A percentile compares a stretch with the other conserved stretches of the same genome.
Evolutionary conservation across 2,113 vertebrate species (phyloP).

Genomic region (Drymodes brunneopygia): DNA sequence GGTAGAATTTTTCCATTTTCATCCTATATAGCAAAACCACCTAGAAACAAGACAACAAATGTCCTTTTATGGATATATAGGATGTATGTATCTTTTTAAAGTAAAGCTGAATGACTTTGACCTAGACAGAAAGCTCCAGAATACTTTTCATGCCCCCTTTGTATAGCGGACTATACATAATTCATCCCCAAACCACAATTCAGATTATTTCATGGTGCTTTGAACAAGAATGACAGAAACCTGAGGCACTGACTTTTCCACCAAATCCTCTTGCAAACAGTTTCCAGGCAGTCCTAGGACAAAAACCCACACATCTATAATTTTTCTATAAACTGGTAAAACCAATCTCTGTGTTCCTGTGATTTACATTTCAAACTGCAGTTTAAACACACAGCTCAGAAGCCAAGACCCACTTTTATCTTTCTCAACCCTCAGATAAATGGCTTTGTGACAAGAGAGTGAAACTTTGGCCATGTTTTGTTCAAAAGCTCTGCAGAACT

Average conservation of each 20-base stretch:
- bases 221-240: not conserved
- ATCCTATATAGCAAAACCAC: not conserved
- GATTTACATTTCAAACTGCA: not conserved
- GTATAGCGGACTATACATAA: not conserved
- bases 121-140: not conserved
- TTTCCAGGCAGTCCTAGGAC: not conserved
- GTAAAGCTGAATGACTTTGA: not conserved
- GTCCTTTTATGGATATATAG: not conserved
- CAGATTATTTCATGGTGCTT: not conserved
- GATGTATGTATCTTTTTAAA: not conserved
- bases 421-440: not conserved
- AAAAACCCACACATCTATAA: not conserved
- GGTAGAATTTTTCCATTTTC: not conserved
- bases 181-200: not conserved
- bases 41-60: not conserved
- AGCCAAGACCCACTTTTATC: not conserved
- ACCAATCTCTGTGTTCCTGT: not conserved
- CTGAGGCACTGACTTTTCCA: not conserved
- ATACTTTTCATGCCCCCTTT: not conserved
- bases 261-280: not conserved
- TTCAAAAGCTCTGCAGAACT: not conserved
- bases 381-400: not conserved
- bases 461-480: not conserved
- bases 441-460: not conserved
- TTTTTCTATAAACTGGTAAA: not conserved